Base-by-base conservation (phyloP, 2,113 vertebrate genomes). In the Pipra filicauda region DNA sequence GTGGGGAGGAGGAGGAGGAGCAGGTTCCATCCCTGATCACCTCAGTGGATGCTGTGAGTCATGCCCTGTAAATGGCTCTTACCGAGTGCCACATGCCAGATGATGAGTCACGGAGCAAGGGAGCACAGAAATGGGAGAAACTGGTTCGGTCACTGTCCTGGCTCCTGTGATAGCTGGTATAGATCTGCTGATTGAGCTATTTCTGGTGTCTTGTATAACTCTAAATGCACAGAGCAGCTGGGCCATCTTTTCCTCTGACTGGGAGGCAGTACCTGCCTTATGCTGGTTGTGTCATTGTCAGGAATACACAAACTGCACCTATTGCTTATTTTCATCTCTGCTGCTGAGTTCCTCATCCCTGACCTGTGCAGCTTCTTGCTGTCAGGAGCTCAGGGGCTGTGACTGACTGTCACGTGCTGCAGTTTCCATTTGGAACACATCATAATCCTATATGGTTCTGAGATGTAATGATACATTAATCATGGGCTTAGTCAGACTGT, bases 81-180 rank as follows among this genome's bases (percentile, higher is more conserved):
- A 75, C 35, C 2, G 3, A 57, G 41, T 83, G 66, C 93, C 87
- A 74, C 91, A 51, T 96, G 94, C 85, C 94, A 93, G 78, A 64
- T 80, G 67, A 69, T 96, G 93, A 97, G 75, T 96, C 95, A 88
- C 0, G 7, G 66, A 91, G 91, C 94, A 93, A 66, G 86, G 91
- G 91, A 97, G 95, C 94, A 71, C 82, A 95, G 85, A 92, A 85
- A 73, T 69, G 67, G 90, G 70, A 94, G 71, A 86, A 91, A 87
- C 51, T 88, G 23, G 74, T 96, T 89, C 0, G 0, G n/a, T 81
- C 57, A 46, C 95, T 78, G 74, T 76, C 77, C 84, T 41, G 2
- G 64, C 23, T 91, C 14, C 81, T 14, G 8, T 37, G 51, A 26
- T 85, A 54, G 54, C 77, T 78, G 44, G 37, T 70, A 11, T 9